phyloP scores from a whole-genome alignment of 2,113 vertebrate species.

The Calypte anna region DNA sequence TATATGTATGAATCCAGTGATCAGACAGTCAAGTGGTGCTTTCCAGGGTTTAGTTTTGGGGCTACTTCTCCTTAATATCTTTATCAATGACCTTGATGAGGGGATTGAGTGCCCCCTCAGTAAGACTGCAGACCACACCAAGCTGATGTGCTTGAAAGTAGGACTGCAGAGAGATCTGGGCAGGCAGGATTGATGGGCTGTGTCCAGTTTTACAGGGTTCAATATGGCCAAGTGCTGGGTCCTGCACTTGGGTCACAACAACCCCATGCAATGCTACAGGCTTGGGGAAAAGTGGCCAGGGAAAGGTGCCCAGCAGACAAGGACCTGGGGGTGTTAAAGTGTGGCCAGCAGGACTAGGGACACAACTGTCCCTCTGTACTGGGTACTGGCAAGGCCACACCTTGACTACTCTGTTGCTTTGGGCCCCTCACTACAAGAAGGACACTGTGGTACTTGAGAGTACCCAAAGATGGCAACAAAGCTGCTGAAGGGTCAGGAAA shows the following conservation, averaged over 20 bases:
- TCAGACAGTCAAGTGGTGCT: rapidly evolving
- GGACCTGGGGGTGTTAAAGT: neutral
- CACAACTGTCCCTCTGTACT: rapidly evolving
- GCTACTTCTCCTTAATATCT: neutral
- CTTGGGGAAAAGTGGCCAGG: neutral
- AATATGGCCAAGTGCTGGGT: neutral
- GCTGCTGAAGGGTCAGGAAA: neutral
- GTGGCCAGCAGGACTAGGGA: neutral
- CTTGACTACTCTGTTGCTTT: neutral
- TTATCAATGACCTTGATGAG: neutral
- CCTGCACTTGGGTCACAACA: neutral
- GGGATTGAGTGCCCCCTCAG: rapidly evolving
- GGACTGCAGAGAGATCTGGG: neutral
- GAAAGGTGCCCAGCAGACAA: rapidly evolving
- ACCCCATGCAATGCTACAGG: rapidly evolving
- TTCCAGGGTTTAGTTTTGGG: neutral
- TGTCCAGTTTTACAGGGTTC: neutral
- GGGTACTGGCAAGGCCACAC: rapidly evolving
- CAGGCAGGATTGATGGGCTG: neutral
- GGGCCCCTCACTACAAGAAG: too few species aligned
- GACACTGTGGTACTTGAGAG: neutral
- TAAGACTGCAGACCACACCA: neutral
- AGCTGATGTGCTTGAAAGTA: rapidly evolving
- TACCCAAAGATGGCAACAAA: neutral
- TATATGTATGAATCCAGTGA: neutral